phyloP scores from a whole-genome alignment of 2,113 vertebrate species.

The Apodemus sylvaticus region DNA sequence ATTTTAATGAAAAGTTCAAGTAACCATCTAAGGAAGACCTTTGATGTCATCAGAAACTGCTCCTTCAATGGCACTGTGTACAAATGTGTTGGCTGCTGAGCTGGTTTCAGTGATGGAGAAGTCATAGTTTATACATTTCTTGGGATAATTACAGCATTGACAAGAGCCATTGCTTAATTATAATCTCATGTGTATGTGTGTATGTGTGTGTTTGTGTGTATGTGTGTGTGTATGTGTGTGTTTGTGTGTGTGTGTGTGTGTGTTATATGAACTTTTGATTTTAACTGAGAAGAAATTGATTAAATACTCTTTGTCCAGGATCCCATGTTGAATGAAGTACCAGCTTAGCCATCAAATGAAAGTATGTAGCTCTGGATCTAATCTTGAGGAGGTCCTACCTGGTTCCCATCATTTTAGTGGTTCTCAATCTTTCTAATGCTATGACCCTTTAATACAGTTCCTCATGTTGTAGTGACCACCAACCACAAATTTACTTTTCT shows the following conservation, averaged over 20 bases:
- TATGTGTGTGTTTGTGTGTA: neutral
- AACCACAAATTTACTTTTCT: neutral
- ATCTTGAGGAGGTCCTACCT: neutral
- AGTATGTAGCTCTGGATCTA: neutral
- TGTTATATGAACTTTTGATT: neutral
- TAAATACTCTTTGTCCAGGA: neutral
- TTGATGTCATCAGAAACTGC: neutral
- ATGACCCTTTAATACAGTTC: neutral
- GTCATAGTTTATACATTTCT: neutral
- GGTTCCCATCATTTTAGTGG: neutral
- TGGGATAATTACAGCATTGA: neutral
- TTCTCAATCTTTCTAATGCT: neutral
- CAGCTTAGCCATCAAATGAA: neutral
- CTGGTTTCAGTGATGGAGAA: neutral
- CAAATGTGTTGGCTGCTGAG: neutral
- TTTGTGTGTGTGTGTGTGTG: no score
- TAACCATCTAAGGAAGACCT: no score
- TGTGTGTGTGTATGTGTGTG: neutral
- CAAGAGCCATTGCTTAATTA: neutral
- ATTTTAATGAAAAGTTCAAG: neutral
- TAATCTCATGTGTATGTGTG: neutral
- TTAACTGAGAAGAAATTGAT: neutral
- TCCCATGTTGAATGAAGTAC: neutral
- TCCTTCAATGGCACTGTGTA: neutral
- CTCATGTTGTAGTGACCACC: neutral